A percentile compares a stretch with the other conserved stretches of the same genome.
Conservation (phyloP, 2,888 invertebrate genomes). For the Drosophila nr. perissopoda region DNA sequence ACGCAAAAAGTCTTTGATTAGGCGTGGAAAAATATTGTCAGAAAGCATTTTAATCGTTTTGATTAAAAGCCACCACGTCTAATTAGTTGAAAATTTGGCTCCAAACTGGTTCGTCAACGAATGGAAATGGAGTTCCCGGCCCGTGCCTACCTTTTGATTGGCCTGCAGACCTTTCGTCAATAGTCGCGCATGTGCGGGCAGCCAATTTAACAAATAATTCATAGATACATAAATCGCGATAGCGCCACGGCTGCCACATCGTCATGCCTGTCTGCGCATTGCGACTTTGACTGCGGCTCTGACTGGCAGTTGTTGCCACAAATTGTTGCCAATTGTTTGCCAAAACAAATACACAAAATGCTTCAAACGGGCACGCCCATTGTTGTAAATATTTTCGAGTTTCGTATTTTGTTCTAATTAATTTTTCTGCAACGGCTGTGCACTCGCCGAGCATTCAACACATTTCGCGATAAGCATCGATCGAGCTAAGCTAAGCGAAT, state of each 20-base stretch:
- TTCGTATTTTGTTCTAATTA: constrained; percentile 79
- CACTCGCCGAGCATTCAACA: constrained; percentile 70
- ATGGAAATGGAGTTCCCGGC: constrained; percentile 15
- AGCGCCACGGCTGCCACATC: constrained; percentile 65
- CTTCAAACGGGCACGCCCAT: constrained; percentile 70
- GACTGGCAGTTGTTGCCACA: constrained; percentile 66
- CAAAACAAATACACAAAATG: constrained; percentile 73
- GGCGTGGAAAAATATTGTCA: constrained; percentile 81
- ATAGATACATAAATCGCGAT: constrained; percentile 79
- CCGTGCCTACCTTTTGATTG: constrained; percentile 40
- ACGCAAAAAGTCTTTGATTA: constrained; percentile 78
- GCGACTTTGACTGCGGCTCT: constrained; percentile 51
- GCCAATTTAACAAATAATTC: constrained; percentile 79
- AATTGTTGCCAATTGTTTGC: constrained; percentile 78
- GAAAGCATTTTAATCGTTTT: constrained; percentile 80
- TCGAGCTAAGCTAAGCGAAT: constrained; percentile 39
- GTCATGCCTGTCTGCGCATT: constrained; percentile 55
- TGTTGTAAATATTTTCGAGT: constrained; percentile 75
- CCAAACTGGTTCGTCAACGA: constrained; percentile 52
- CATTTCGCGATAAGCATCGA: constrained; percentile 76
- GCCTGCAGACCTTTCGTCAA: constrained; percentile 70
- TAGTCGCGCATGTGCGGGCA: constrained; percentile 68
- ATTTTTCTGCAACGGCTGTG: constrained; percentile 64
- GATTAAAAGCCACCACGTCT: constrained; percentile 80
- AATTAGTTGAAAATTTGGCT: constrained; percentile 72